Conservation (phyloP, 37 sponge, comb jelly and placozoan species). For the Aphrocallistes beatrix region DNA sequence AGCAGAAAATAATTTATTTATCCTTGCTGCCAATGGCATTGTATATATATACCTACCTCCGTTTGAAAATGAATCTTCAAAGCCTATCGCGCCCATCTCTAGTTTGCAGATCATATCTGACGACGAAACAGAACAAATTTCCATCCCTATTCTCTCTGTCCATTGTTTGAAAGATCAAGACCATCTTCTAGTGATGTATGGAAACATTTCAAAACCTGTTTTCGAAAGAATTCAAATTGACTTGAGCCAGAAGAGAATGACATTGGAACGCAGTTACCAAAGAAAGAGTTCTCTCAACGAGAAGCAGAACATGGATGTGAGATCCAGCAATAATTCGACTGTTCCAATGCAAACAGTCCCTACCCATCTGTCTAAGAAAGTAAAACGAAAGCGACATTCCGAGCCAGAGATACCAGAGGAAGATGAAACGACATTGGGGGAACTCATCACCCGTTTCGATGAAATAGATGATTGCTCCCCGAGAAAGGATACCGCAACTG, state of each 20-base stretch:
- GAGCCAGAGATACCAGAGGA: no score
- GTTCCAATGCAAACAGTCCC: background rate
- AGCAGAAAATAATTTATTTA: background rate
- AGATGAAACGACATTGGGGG: background rate
- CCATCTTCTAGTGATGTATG: background rate
- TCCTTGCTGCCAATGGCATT: background rate
- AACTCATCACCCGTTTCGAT: background rate
- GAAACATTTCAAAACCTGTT: background rate
- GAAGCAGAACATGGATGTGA: background rate
- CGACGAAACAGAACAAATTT: background rate
- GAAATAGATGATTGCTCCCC: background rate
- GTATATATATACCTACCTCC: background rate
- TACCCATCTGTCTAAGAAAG: background rate
- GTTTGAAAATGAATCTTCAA: background rate
- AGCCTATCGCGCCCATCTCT: background rate
- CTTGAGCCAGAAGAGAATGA: background rate
- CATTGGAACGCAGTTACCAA: background rate
- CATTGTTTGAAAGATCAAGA: background rate
- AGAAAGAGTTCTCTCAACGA: background rate
- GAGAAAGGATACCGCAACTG: background rate
- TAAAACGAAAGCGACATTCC: background rate
- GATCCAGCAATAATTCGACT: background rate
- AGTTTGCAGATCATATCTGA: background rate
- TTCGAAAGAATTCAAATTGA: background rate
- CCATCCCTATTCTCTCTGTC: background rate